Evolutionary conservation across 2,797 vertebrate species (phyloP).

Genomic region (Erithacus rubecula): DNA sequence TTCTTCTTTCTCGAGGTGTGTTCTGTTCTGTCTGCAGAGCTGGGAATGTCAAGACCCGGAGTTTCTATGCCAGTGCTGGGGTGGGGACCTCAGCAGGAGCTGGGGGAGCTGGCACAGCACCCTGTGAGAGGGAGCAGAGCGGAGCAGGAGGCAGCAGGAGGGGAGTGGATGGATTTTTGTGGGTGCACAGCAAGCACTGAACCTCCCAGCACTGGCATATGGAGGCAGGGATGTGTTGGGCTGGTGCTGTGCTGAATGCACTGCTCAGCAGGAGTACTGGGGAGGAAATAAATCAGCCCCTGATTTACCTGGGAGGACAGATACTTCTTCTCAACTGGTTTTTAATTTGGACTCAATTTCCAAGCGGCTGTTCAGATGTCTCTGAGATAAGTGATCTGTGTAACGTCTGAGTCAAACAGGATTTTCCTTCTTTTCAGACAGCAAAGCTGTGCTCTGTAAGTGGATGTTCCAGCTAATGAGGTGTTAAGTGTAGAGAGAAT

Average conservation of each 20-base stretch:
- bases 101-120: not conserved
- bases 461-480: constrained; percentile 44
- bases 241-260: not conserved
- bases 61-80: not conserved
- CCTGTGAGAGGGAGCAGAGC: not conserved
- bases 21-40: not conserved
- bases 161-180: not conserved
- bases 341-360: constrained; percentile 22
- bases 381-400: constrained; percentile 7
- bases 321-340: constrained; percentile 11
- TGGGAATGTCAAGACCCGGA: not conserved
- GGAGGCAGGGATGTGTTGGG: not conserved
- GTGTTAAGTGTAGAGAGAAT: constrained; percentile 41
- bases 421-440: constrained; percentile 15
- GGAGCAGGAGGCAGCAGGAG: not conserved
- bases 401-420: not conserved
- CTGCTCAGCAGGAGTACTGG: not conserved
- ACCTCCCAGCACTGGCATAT: not conserved
- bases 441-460: not conserved
- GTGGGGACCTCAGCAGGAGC: not conserved
- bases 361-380: not conserved
- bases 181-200: not conserved
- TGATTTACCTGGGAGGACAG: constrained; percentile 36
- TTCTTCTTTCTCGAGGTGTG: not conserved
- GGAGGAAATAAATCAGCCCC: not conserved